These are phyloP conservation scores for Chloroceryle amazona DNA, from an alignment of 2,797 vertebrate species.

Conservation along the genomic window DNA sequence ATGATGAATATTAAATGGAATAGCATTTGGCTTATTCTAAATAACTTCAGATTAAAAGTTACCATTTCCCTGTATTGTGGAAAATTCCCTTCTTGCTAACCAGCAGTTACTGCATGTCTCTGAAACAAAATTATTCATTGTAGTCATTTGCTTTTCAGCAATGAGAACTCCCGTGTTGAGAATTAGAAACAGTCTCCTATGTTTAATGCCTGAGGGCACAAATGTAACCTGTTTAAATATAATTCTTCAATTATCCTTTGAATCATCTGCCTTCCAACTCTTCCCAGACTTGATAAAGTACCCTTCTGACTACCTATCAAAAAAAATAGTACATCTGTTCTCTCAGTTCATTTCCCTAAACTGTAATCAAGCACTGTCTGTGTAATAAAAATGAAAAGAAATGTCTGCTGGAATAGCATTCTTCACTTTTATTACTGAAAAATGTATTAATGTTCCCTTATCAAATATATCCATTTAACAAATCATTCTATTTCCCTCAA, in stretches of 20 bases:
- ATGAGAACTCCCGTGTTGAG: not conserved
- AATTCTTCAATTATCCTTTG: slow-evolving; percentile 58
- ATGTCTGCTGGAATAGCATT: slow-evolving; percentile 28
- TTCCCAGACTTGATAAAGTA: not conserved
- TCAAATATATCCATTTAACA: slow-evolving; percentile 38
- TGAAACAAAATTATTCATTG: slow-evolving; percentile 31
- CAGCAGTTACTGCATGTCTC: not conserved
- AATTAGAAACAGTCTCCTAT: slow-evolving; percentile 15
- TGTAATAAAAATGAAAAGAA: slow-evolving; percentile 40
- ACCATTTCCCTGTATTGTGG: not conserved
- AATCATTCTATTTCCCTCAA: not conserved
- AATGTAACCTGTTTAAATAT: slow-evolving; percentile 61
- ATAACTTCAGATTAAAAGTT: slow-evolving; percentile 5
- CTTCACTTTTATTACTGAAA: slow-evolving; percentile 53
- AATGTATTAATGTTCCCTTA: slow-evolving; percentile 37
- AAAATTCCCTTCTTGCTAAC: slow-evolving; percentile 10
- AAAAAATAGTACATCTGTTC: slow-evolving; percentile 49
- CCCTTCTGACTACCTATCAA: slow-evolving; percentile 35
- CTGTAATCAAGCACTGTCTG: slow-evolving; percentile 38
- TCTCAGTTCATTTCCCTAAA: slow-evolving; percentile 62
- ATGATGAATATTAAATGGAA: not conserved
- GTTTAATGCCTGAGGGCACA: slow-evolving; percentile 20
- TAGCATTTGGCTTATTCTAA: not conserved
- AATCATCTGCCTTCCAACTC: slow-evolving; percentile 49
- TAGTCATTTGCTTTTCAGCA: slow-evolving; percentile 49